Percentiles rank a stretch among this genome's conserved stretches.
These are phyloP conservation scores for Malaclemys terrapin DNA, from an alignment of 2,113 vertebrate species.

Conservation along the genomic window DNA sequence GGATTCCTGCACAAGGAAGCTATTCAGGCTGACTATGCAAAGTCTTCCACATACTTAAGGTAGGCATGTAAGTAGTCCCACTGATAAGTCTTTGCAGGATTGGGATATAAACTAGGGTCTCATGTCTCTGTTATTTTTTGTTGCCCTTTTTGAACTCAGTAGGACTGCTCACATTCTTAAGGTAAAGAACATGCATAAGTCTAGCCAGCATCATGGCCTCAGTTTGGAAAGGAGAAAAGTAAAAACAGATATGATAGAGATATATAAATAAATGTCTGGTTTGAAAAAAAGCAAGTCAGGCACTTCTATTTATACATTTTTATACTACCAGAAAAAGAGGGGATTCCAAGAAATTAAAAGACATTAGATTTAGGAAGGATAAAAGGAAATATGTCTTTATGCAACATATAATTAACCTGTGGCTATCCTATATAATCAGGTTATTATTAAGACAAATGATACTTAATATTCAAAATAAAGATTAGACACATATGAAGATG, in stretches of 20 bases:
- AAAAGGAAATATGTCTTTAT: background rate
- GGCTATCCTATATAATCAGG: background rate
- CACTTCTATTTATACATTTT: background rate
- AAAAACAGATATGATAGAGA: conserved; percentile 5
- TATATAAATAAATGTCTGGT: background rate
- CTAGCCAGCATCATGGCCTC: background rate
- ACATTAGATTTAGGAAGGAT: background rate
- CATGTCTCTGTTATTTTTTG: conserved; percentile 22
- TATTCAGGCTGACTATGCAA: conserved; percentile 2
- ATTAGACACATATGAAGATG: background rate
- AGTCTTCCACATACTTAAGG: conserved; percentile 56
- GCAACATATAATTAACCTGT: background rate
- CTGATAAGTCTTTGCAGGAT: conserved; percentile 53
- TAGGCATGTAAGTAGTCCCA: conserved; percentile 42
- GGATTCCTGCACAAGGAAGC: conserved; percentile 33
- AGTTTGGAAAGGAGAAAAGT: background rate
- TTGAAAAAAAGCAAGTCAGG: background rate
- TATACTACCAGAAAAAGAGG: background rate
- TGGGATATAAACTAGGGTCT: conserved; percentile 60
- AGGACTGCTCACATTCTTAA: background rate
- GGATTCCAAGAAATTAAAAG: background rate
- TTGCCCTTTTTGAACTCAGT: conserved; percentile 53
- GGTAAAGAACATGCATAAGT: conserved; percentile 1
- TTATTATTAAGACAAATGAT: background rate
- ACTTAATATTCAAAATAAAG: background rate